Conservation (phyloP, 2,888 invertebrate genomes). For the Machimus atricapillus region DNA sequence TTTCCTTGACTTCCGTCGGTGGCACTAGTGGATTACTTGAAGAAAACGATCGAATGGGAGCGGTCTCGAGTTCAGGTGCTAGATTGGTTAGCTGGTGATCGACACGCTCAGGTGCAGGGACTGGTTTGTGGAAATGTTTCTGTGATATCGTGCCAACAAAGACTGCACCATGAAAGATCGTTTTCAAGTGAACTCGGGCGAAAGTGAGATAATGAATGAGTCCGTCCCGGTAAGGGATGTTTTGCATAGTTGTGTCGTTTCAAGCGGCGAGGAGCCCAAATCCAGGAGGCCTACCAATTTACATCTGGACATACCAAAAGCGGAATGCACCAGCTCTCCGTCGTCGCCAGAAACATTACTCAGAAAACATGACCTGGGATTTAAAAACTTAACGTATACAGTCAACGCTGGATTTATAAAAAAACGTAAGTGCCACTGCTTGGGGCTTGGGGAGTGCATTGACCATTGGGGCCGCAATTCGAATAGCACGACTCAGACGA, state of each 20-base stretch:
- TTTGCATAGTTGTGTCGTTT: background rate
- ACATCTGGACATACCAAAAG: background rate
- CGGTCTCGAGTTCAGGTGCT: background rate
- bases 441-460: background rate
- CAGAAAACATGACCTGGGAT: constrained; percentile 53
- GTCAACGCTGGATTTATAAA: constrained; percentile 55
- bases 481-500: background rate
- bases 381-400: constrained; percentile 56
- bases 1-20: constrained; percentile 1
- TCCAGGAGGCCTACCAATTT: background rate
- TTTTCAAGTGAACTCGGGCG: background rate
- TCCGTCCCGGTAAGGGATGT: background rate
- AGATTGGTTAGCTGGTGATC: background rate
- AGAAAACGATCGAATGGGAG: background rate
- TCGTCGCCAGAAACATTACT: constrained; percentile 38
- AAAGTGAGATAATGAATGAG: background rate
- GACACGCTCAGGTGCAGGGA: background rate
- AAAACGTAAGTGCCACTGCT: constrained; percentile 52
- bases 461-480: background rate
- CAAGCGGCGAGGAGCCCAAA: background rate
- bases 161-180: constrained; percentile 2
- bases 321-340: background rate
- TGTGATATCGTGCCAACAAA: background rate
- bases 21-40: background rate
- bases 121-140: constrained; percentile 1